Evolutionary conservation across 2,113 vertebrate species (phyloP), one percentile per base, ranked within the genome.

Genomic region (Bufo gargarizans): DNA sequence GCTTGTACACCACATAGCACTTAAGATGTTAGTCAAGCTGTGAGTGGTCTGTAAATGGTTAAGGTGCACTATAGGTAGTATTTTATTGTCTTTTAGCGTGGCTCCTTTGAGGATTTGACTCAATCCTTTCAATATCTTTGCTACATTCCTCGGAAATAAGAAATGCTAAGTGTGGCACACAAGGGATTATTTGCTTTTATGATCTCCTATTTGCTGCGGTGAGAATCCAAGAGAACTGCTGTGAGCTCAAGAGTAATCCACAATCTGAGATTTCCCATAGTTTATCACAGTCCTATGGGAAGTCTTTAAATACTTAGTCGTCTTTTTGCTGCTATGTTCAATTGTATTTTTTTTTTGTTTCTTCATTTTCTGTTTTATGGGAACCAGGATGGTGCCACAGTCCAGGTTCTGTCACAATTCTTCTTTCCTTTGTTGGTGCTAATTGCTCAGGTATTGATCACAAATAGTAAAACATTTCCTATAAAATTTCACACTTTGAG

Each of bases 191-290:
- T 84, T 72, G 50, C 56, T 84, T 74, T 50, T 74, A 2, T 84
- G 67, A 55, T 84, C 82, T 72, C 50, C 49, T 58, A 85, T 85
- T 84, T 72, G 56, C 47, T 84, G n/a, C 20, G 22, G n/a, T 74
- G 82, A 72, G 59, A 84, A 53, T 84, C 11, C 79, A 45, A 65
- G 59, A 63, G 58, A 63, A 47, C 43, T 13, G 17, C 79, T 82
- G 33, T 49, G 45, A 65, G 58, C 80, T n/a, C 58, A n/a, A 11
- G 11, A 19, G 65, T 82, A n/a, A 61, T 61, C 14, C 59, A 65
- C 80, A 82, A 49, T 43, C 59, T 20, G 13, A 12, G 43, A 61
- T 82, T 82, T 82, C 43, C 19, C 65, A 47, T 65, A 45, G 33
- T 45, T 50, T 69, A 49, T 22, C 13, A 53, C 61, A 7, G 19